Percentiles rank a stretch among this genome's conserved stretches.
Evolutionary conservation across 2,113 vertebrate genomes (phyloP).

Genomic region (Pachypanchax playfairii): DNA sequence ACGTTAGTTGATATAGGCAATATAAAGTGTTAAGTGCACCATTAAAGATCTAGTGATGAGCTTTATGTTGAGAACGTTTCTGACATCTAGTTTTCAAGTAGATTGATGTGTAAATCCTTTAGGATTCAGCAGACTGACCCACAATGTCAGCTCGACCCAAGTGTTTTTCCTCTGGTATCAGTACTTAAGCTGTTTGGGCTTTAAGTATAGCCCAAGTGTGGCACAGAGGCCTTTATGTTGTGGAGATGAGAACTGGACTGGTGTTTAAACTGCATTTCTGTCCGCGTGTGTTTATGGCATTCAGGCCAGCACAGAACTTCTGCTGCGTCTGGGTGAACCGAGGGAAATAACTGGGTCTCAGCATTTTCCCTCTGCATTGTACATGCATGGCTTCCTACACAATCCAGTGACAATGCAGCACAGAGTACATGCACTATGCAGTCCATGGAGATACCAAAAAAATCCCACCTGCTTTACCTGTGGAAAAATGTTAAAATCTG

Average conservation of each 20-base stretch:
- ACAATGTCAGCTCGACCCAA: conserved; percentile 5
- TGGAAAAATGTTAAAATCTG: conserved; percentile 5
- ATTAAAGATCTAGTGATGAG: conserved; percentile 32
- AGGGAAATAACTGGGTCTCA: conserved; percentile 51
- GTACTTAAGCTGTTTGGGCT: conserved; percentile 22
- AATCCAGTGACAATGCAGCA: conserved; percentile 39
- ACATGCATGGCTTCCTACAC: conserved; percentile 46
- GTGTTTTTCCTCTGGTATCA: neutral
- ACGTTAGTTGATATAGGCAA: too few relatives aligned
- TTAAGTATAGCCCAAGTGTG: conserved; percentile 12
- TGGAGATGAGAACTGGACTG: neutral
- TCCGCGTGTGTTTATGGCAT: conserved; percentile 28
- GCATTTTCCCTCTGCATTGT: conserved; percentile 56
- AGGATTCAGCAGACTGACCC: conserved; percentile 33
- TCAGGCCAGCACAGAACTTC: conserved; percentile 35
- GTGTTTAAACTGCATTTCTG: conserved; percentile 22
- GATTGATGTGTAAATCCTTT: conserved; percentile 27
- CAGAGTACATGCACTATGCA: neutral
- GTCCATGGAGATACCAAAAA: conserved; percentile 7
- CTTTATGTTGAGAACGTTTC: conserved; percentile 27
- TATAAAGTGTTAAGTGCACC: neutral
- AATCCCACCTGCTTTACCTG: neutral
- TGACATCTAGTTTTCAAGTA: conserved; percentile 23
- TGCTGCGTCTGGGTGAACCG: conserved; percentile 43
- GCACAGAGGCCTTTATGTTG: conserved; percentile 16